These are phyloP conservation scores for Bombycilla garrulus DNA, from an alignment of 2,113 vertebrate species.

Conservation along the genomic window DNA sequence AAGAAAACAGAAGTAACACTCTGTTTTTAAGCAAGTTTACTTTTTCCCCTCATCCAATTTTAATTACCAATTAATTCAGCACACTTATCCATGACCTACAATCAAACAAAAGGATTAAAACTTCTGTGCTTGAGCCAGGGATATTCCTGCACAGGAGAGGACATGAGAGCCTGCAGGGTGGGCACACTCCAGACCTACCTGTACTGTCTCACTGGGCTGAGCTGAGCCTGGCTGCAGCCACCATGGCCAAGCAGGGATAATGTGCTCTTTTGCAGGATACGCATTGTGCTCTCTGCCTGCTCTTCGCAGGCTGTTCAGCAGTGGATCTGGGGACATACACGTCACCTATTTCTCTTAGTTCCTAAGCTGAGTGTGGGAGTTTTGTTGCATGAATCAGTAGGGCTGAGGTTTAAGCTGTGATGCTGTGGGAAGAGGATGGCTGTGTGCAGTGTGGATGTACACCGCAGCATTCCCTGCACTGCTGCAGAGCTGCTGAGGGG, in stretches of 20 bases:
- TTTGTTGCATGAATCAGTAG: background rate
- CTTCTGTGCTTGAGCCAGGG: background rate
- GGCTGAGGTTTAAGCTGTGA: background rate
- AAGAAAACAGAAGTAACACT: background rate
- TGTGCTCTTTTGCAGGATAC: background rate
- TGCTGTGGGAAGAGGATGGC: background rate
- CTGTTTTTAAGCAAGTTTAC: background rate
- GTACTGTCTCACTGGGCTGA: background rate
- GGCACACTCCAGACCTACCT: background rate
- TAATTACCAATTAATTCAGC: background rate
- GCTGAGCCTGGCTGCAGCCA: background rate
- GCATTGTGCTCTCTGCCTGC: background rate
- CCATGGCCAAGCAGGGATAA: fast-evolving
- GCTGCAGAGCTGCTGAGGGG: background rate
- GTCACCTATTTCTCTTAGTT: background rate
- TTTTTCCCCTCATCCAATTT: background rate
- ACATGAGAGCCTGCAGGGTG: background rate
- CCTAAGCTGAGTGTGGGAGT: background rate
- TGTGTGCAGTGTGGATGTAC: background rate
- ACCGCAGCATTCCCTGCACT: background rate
- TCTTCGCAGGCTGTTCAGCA: background rate
- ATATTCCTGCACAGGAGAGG: background rate
- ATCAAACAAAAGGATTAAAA: background rate
- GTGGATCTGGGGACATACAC: background rate
- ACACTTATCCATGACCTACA: background rate